Conservation (phyloP, 1,140 invertebrate genomes). For the Tribolium castaneum region DNA sequence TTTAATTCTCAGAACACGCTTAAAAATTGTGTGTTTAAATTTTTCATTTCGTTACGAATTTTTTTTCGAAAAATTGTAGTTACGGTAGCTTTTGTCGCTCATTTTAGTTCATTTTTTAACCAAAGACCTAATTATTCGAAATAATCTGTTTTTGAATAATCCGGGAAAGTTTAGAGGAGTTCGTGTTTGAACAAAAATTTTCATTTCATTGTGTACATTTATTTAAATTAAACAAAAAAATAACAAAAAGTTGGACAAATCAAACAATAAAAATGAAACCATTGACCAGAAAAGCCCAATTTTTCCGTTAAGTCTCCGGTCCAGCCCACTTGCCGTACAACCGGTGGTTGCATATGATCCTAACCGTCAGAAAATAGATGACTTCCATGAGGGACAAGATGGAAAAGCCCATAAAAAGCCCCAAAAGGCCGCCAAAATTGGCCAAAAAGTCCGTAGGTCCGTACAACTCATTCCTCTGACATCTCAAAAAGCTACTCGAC, state of each 20-base stretch:
- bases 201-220: no score
- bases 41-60: no score
- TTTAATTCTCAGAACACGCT: no score
- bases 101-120: no score
- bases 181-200: no score
- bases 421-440: conserved; percentile 73
- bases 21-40: no score
- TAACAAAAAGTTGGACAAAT: neutral
- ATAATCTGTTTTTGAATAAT: no score
- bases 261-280: neutral
- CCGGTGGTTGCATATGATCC: conserved; percentile 63
- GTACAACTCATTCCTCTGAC: conserved; percentile 71
- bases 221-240: neutral
- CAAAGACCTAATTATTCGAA: no score
- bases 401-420: conserved; percentile 75
- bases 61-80: no score
- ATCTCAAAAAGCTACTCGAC: conserved; percentile 73
- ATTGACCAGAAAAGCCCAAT: neutral
- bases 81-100: no score
- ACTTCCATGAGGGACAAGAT: conserved; percentile 69
- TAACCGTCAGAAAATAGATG: conserved; percentile 68
- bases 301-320: neutral
- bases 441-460: conserved; percentile 74
- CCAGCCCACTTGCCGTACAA: conserved; percentile 57
- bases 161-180: no score